Percentiles rank a stretch among this genome's conserved stretches.
phyloP scores from a whole-genome alignment of 2,888 invertebrate genomes.

The Drosophila kokeensis region DNA sequence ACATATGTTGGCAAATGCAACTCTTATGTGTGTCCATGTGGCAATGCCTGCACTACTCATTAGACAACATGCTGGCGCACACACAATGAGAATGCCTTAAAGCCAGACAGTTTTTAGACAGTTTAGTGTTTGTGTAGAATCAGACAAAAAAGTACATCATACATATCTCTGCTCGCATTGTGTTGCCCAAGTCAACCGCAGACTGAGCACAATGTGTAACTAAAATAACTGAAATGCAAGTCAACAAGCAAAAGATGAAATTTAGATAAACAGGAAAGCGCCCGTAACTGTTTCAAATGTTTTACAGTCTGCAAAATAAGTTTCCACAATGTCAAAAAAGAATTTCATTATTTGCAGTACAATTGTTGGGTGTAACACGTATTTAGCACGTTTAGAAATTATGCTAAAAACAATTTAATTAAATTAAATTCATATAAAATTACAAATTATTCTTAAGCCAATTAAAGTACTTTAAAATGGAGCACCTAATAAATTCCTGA shows the following conservation, averaged over 20 bases:
- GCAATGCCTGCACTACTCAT: neutral
- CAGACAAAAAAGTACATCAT: slow-evolving; percentile 46
- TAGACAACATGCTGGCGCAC: slow-evolving; percentile 17
- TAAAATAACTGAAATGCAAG: slow-evolving; percentile 37
- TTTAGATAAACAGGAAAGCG: slow-evolving; percentile 40
- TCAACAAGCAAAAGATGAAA: slow-evolving; percentile 45
- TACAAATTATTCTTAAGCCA: neutral
- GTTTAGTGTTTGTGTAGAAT: slow-evolving; percentile 69
- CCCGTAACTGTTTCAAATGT: slow-evolving; percentile 9
- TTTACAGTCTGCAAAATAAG: slow-evolving; percentile 20
- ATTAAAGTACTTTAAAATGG: neutral
- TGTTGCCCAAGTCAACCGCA: slow-evolving; percentile 51
- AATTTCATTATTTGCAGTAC: neutral
- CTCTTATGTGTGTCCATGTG: slow-evolving; percentile 7
- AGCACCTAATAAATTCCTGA: neutral
- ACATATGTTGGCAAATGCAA: slow-evolving; percentile 26
- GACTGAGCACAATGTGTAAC: slow-evolving; percentile 16
- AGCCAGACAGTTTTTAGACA: slow-evolving; percentile 69
- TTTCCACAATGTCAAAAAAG: neutral
- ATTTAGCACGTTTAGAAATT: neutral
- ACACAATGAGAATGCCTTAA: slow-evolving; percentile 27
- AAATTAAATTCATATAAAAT: neutral
- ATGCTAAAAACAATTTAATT: neutral
- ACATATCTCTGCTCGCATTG: slow-evolving; percentile 21
- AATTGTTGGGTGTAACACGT: neutral